Base-by-base conservation (phyloP, 2,113 vertebrate species). In the Platanista minor region DNA sequence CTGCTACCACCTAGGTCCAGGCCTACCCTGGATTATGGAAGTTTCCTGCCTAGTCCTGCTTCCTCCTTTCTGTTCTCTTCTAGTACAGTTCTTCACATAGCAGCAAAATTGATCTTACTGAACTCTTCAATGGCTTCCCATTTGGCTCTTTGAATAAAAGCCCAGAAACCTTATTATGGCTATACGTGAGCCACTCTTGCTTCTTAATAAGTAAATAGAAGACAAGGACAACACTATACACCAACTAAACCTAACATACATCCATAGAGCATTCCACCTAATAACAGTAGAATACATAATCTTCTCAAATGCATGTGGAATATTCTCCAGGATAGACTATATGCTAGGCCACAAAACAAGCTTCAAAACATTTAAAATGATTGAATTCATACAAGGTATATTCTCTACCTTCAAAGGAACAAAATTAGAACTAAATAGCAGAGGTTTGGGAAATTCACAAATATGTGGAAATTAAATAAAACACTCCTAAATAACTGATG, bases 371-470 rank as follows among this genome's bases (percentile, higher is more conserved):
- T 57, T 94, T 49, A 31, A 87, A 95, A 93, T 15, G 5, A 83
- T 31, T 83, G 39, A 91, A 94, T 41, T 78, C 20, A 25, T 71
- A 81, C 20, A 71, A 90, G 11, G 20, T 61, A 83, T 46, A 39
- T n/a, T 87, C 83, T 87, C 59, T 93, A 69, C 25, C 25, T 87
- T 87, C 25, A 31, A 25, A 71, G 27, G 36, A 94, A 91, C 57
- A 49, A 85, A 95, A 81, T n/a, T 64, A 87, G 4, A 87, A 93
- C 39, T 89, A 85, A 90, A 87, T 64, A 93, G 69, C 33, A 91
- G 41, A 93, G n/a, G 83, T 83, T 87, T 94, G 25, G 36, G 91
- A 57, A 93, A 66, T 90, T 93, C 11, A 81, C 41, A 84, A 87
- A 64, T 72, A 87, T 49, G 39, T 91, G 36, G 20, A 93, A 93